These are phyloP conservation scores for Palythoa grandiflora DNA, from an alignment of 92 coral and sea anemone genomes.

Conservation along the genomic window DNA sequence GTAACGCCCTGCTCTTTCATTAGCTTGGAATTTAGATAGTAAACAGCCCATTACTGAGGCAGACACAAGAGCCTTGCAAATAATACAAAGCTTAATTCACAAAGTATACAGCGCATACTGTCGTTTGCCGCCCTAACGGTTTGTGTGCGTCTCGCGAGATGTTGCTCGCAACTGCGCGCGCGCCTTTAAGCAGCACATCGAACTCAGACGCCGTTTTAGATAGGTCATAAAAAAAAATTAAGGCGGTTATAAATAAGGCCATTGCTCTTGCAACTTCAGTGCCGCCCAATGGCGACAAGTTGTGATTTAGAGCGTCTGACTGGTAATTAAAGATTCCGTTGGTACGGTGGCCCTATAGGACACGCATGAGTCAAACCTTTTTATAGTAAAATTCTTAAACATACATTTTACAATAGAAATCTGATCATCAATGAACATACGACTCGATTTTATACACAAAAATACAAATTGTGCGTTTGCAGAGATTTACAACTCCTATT, in stretches of 20 bases:
- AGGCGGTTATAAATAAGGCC: not conserved
- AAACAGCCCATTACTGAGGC: not conserved
- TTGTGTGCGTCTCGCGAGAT: constrained; percentile 13
- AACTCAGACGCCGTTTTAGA: not conserved
- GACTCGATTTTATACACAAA: too few species aligned
- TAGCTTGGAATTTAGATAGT: not conserved
- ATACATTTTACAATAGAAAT: too few species aligned
- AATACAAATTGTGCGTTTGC: too few species aligned
- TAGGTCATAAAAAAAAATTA: not conserved
- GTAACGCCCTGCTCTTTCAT: not conserved
- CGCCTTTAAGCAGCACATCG: not conserved
- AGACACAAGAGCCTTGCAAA: not conserved
- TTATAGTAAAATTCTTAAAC: too few species aligned
- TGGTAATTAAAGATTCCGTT: too few species aligned
- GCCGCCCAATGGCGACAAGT: too few species aligned
- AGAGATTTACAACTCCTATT: too few species aligned
- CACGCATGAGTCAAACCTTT: too few species aligned
- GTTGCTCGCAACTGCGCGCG: constrained; percentile 10
- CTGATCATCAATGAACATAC: too few species aligned
- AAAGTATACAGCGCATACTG: not conserved
- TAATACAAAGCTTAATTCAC: not conserved
- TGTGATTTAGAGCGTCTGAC: too few species aligned
- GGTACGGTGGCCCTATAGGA: too few species aligned
- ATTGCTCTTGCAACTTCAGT: too few species aligned
- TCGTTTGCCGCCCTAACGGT: constrained; percentile 18